These are phyloP conservation scores for Spilogale gracilis DNA, from an alignment of 2,113 vertebrate genomes.

Conservation along the genomic window DNA sequence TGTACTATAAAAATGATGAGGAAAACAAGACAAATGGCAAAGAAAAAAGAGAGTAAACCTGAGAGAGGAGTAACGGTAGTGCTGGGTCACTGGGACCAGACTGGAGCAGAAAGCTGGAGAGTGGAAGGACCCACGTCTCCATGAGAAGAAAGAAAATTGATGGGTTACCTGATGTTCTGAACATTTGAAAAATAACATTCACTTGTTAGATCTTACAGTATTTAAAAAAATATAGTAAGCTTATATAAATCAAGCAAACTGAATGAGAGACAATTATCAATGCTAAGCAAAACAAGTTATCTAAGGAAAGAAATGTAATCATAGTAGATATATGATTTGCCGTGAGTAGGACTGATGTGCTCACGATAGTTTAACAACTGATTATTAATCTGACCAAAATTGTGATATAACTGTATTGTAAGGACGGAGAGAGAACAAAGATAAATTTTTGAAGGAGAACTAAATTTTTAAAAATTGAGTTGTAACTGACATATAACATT, in stretches of 20 bases:
- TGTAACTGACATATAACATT: not conserved
- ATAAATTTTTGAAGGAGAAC: not conserved
- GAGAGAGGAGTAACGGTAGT: not conserved
- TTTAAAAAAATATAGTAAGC: not conserved
- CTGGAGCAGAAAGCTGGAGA: not conserved
- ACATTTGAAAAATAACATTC: not conserved
- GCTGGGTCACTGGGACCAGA: not conserved
- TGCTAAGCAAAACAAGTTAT: not conserved
- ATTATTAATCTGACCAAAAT: not conserved
- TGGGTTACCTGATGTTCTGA: not conserved
- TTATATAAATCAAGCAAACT: not conserved
- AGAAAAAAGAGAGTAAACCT: not conserved
- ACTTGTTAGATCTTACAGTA: not conserved
- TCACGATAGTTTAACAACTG: not conserved
- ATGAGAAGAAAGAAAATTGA: not conserved
- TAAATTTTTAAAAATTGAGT: not conserved
- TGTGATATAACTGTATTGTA: not conserved
- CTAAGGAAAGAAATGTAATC: no score
- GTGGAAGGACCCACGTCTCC: rapidly evolving
- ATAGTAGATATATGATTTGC: not conserved
- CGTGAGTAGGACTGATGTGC: not conserved
- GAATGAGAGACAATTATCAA: not conserved
- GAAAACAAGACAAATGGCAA: not conserved
- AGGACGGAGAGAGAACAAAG: not conserved
- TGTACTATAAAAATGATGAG: not conserved